These are phyloP conservation scores for Apolygus lucorum DNA, from an alignment of 1,140 invertebrate species.

Conservation along the genomic window DNA sequence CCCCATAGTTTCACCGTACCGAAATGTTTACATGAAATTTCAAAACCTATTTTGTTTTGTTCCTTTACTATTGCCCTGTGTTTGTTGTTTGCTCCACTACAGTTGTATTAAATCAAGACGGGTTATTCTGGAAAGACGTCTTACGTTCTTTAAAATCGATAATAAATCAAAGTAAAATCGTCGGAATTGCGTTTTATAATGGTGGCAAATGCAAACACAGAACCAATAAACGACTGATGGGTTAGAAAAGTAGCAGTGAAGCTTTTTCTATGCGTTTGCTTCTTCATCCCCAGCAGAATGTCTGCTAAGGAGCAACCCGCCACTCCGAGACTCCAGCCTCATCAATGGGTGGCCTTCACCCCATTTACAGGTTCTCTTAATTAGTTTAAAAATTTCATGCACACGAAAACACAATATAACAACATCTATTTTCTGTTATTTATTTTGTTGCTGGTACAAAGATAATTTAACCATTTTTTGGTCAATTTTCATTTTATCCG, in stretches of 20 bases:
- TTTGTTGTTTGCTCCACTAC: neutral
- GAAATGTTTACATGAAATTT: no score
- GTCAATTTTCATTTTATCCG: neutral
- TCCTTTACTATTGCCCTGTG: neutral
- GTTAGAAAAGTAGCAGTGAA: constrained; percentile 13
- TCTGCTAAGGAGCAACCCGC: constrained; percentile 18
- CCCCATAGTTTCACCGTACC: no score
- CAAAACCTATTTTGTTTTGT: constrained; percentile 21
- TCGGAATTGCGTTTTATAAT: no score
- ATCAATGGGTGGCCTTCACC: constrained; percentile 12
- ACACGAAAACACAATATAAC: neutral
- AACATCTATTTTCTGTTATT: neutral
- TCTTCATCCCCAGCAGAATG: constrained; percentile 31
- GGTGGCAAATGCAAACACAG: constrained; percentile 7
- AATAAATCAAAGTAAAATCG: no score
- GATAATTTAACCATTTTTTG: neutral
- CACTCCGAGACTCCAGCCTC: neutral
- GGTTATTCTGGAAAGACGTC: neutral
- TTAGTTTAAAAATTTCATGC: constrained; percentile 20
- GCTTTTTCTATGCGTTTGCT: constrained; percentile 31
- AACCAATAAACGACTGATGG: constrained; percentile 2
- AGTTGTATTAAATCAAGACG: neutral
- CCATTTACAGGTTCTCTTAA: constrained; percentile 20
- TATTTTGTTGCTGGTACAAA: neutral
- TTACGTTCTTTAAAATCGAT: no score